Conservation (phyloP, 2,888 invertebrate species). For the Chorisops tibialis region DNA sequence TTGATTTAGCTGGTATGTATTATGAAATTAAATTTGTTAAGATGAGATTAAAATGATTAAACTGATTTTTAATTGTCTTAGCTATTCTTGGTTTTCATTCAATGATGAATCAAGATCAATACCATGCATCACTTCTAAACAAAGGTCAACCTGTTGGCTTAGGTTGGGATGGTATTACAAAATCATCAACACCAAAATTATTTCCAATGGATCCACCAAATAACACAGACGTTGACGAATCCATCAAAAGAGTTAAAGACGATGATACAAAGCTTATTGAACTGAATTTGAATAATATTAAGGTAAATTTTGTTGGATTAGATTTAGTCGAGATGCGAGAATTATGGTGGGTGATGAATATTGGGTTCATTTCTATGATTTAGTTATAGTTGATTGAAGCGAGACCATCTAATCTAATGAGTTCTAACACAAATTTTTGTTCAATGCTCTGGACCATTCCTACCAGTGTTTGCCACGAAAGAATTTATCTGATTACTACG, state of each 20-base stretch:
- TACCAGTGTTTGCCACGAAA: too few relatives aligned
- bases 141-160: constrained; percentile 86
- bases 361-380: too few relatives aligned
- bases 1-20: constrained; percentile 85
- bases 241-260: constrained; percentile 83
- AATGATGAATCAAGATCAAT: constrained; percentile 99
- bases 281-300: constrained; percentile 99
- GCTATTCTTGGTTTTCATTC: constrained; percentile 99
- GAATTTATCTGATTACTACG: too few relatives aligned
- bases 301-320: constrained; percentile 60
- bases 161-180: constrained; percentile 94
- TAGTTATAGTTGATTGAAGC: too few relatives aligned
- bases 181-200: constrained; percentile 85
- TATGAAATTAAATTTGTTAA: background rate
- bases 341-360: too few relatives aligned
- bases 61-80: constrained; percentile 45
- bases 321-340: constrained; percentile 8
- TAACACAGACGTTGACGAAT: constrained; percentile 90
- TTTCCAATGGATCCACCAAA: constrained; percentile 96
- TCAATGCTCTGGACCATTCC: too few relatives aligned
- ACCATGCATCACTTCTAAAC: constrained; percentile 92
- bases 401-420: too few relatives aligned
- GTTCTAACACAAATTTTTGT: too few relatives aligned
- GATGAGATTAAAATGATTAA: background rate
- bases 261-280: constrained; percentile 84